phyloP scores from a whole-genome alignment of 2,113 vertebrate species.

The Alces alces region DNA sequence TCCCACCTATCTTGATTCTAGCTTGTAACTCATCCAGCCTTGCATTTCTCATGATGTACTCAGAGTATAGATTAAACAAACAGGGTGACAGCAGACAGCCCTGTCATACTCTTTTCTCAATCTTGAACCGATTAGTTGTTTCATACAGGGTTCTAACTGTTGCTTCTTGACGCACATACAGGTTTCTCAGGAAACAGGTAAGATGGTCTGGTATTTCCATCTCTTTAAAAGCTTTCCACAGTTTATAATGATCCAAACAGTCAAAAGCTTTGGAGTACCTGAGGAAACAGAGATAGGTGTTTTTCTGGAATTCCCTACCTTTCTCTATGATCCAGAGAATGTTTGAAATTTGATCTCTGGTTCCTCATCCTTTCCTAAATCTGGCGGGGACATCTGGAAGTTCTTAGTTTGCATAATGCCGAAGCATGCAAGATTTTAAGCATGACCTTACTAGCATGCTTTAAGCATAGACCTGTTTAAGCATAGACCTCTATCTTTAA shows the following conservation, averaged over 20 bases:
- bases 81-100: background rate
- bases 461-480: background rate
- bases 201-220: background rate
- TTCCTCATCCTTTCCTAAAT: background rate
- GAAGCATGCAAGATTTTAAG: background rate
- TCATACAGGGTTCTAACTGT: background rate
- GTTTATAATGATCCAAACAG: background rate
- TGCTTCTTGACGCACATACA: background rate
- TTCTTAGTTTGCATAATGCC: background rate
- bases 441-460: background rate
- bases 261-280: background rate
- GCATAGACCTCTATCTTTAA: background rate
- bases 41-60: background rate
- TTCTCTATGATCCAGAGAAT: background rate
- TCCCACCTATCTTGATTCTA: background rate
- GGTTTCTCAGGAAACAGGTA: background rate
- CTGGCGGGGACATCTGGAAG: background rate
- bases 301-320: background rate
- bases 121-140: background rate
- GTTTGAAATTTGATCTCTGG: background rate
- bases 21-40: background rate
- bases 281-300: background rate
- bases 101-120: background rate
- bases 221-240: background rate
- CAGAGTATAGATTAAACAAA: background rate